phyloP scores from a whole-genome alignment of 2,888 invertebrate genomes.

The Epirrita christyi region DNA sequence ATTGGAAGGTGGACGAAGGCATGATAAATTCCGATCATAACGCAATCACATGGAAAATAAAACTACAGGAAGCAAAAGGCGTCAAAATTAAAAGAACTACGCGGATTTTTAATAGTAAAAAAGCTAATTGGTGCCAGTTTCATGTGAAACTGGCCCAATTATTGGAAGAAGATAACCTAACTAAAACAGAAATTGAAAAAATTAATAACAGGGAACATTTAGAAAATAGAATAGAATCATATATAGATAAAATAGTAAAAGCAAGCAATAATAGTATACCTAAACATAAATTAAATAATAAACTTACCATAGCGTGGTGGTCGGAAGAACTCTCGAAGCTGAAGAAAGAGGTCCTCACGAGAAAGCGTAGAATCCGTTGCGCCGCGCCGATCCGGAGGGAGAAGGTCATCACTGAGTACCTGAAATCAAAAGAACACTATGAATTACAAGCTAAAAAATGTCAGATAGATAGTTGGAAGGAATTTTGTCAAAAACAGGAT shows the following conservation, averaged over 20 bases:
- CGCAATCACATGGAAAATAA: constrained; percentile 33
- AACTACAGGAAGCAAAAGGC: constrained; percentile 7
- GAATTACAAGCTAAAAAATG: constrained; percentile 10
- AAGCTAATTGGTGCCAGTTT: constrained; percentile 1
- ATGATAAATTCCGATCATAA: constrained; percentile 40
- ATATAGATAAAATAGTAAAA: constrained; percentile 5
- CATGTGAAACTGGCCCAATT: too few species aligned
- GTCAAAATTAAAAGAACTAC: background rate
- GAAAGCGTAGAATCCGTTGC: constrained; percentile 25
- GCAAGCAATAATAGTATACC: constrained; percentile 5
- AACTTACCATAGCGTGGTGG: background rate
- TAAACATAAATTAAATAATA: background rate
- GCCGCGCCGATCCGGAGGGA: background rate
- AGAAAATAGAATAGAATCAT: constrained; percentile 2
- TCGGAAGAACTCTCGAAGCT: constrained; percentile 20
- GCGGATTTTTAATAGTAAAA: too few species aligned
- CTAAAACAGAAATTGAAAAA: background rate
- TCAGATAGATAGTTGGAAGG: constrained; percentile 17
- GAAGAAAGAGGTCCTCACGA: constrained; percentile 26
- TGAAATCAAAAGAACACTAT: constrained; percentile 30
- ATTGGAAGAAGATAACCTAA: constrained; percentile 11
- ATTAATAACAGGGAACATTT: constrained; percentile 5
- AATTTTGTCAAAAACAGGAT: constrained; percentile 2
- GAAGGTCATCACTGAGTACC: constrained; percentile 30
- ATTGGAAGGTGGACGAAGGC: constrained; percentile 27